Percentiles rank a stretch among this genome's conserved stretches.
phyloP scores from a whole-genome alignment of 2,113 vertebrate genomes.

The Sylvietta virens region DNA sequence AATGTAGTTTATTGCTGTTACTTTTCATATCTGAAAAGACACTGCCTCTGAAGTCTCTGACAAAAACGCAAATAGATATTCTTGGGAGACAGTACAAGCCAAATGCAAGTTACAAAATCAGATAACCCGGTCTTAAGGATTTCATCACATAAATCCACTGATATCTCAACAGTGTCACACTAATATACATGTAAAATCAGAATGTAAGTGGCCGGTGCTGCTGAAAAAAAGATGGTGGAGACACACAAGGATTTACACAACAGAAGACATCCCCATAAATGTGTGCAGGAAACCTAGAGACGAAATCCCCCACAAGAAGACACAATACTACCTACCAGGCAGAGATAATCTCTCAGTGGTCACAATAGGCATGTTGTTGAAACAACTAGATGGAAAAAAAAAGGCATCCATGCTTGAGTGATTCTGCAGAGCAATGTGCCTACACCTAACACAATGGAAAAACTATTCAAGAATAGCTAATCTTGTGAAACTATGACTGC shows the following conservation, averaged over 20 bases:
- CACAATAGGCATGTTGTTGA: neutral
- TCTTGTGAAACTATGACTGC: neutral
- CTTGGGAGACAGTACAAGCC: neutral
- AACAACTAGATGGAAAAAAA: conserved; percentile 1
- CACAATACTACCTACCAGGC: neutral
- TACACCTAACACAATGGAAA: neutral
- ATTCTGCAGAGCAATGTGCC: neutral
- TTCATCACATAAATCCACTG: neutral
- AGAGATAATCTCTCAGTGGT: neutral
- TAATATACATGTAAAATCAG: neutral
- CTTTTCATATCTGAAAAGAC: conserved; percentile 15
- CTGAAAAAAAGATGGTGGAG: neutral
- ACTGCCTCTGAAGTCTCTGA: neutral
- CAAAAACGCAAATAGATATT: neutral
- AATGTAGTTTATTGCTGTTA: conserved; percentile 6
- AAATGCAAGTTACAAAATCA: neutral
- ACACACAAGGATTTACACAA: neutral
- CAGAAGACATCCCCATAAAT: neutral
- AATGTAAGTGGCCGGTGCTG: neutral
- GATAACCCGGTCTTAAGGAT: neutral
- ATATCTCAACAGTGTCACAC: neutral
- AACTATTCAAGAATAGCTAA: conserved; percentile 16
- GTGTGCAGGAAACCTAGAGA: neutral
- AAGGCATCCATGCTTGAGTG: neutral
- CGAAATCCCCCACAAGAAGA: neutral